Conservation (phyloP, 37 sponge, comb jelly and placozoan species). For the Diacarnus erythraeanus region DNA sequence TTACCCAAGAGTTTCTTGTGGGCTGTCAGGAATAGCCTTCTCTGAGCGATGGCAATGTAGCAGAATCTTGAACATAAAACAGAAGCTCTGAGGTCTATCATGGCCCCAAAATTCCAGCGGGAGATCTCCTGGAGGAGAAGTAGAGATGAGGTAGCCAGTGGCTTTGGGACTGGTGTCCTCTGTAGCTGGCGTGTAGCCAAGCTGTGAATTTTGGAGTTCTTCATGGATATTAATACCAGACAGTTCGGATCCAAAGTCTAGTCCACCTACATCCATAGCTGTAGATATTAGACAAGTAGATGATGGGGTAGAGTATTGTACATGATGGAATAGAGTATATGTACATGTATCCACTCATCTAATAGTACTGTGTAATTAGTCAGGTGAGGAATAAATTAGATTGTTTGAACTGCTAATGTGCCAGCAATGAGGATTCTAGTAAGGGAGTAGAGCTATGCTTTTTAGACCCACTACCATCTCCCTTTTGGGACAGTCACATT, state of each 20-base stretch:
- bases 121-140: constrained; percentile 61
- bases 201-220: constrained; percentile 12
- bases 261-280: constrained; percentile 9
- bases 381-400: too few relatives aligned
- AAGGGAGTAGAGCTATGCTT: too few relatives aligned
- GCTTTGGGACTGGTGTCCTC: constrained; percentile 62
- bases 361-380: too few relatives aligned
- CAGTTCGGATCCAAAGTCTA: constrained; percentile 31
- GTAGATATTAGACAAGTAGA: background rate
- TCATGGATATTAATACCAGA: constrained; percentile 26
- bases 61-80: constrained; percentile 65
- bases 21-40: constrained; percentile 56
- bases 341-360: too few relatives aligned
- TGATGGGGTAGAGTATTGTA: too few relatives aligned
- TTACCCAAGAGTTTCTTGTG: constrained; percentile 77
- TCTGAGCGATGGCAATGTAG: constrained; percentile 70
- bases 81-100: constrained; percentile 36
- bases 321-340: too few relatives aligned
- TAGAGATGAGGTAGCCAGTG: constrained; percentile 76
- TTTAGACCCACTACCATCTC: too few relatives aligned
- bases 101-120: constrained; percentile 66
- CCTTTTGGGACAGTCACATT: too few relatives aligned
- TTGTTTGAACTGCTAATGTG: too few relatives aligned
- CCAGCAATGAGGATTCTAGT: too few relatives aligned
- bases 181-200: constrained; percentile 15